Percentiles rank a stretch among this genome's conserved stretches.
These are phyloP conservation scores for Nannospalax galili DNA, from an alignment of 2,113 vertebrate genomes.

Conservation along the genomic window DNA sequence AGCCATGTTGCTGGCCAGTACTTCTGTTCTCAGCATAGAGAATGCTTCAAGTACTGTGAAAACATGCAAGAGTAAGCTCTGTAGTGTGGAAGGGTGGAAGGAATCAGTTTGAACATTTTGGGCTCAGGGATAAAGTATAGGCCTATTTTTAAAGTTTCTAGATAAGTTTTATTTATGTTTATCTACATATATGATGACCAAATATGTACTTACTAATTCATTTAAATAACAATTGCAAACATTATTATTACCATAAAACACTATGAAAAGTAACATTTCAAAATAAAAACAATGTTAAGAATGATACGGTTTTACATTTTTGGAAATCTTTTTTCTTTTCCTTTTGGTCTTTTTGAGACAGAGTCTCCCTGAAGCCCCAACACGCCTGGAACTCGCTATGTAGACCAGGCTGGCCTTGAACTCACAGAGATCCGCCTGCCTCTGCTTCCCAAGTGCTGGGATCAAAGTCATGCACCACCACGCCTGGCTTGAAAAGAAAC, in stretches of 20 bases:
- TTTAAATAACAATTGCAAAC: neutral
- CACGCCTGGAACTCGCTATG: no score
- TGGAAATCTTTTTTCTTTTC: neutral
- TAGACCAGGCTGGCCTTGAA: no score
- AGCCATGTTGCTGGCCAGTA: no score
- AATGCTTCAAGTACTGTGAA: neutral
- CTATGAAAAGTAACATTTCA: conserved; percentile 31
- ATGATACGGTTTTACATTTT: neutral
- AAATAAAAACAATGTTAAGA: neutral
- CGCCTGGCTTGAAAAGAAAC: no score
- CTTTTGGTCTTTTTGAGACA: no score
- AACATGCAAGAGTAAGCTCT: neutral
- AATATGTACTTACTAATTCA: neutral
- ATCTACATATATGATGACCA: neutral
- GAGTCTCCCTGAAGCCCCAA: no score
- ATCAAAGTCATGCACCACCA: no score
- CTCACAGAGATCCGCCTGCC: no score
- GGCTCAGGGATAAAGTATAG: neutral
- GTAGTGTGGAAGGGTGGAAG: neutral
- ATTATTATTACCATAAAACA: neutral
- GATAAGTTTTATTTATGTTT: neutral
- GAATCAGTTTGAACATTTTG: neutral
- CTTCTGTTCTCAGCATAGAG: neutral
- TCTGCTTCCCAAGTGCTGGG: no score
- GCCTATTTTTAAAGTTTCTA: neutral